A percentile compares a stretch with the other conserved stretches of the same genome.
phyloP scores from a whole-genome alignment of 1,140 invertebrate species.

The silkworm (Bombyx mori) region ASM3026992v2 NC_085108.1:7842001-7842500 shows the following conservation, averaged over 20 bases:
- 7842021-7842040: no score
- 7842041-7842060: no score
- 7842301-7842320: constrained; percentile 20
- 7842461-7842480: no score
- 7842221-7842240: neutral
- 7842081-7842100: no score
- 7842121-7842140: no score
- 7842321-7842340: constrained; percentile 19
- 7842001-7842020: no score
- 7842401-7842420: constrained; percentile 11
- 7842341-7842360: constrained; percentile 12
- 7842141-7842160: neutral
- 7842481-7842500: no score
- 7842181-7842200: neutral
- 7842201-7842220: no score
- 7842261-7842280: constrained; percentile 26
- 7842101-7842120: no score
- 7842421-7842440: no score
- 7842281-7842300: constrained; percentile 35
- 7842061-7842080: no score
- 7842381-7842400: constrained; percentile 41
- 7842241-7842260: constrained; percentile 41
- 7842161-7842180: neutral
- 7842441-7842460: no score
- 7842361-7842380: constrained; percentile 34